phyloP scores from a whole-genome alignment of 2,113 vertebrate species.

The Taxidea taxus region DNA sequence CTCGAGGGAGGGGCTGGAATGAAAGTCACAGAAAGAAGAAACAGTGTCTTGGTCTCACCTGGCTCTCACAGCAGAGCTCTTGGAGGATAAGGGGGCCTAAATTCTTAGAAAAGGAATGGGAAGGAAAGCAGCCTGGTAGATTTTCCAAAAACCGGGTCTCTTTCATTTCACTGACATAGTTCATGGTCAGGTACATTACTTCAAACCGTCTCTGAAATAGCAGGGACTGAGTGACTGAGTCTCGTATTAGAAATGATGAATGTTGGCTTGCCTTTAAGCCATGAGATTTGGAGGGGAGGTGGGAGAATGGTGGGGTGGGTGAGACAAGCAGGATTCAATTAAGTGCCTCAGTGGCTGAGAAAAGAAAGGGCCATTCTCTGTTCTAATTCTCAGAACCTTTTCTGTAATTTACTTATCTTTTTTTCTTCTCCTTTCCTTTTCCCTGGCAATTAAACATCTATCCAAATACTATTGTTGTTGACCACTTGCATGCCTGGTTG shows the following conservation, averaged over 20 bases:
- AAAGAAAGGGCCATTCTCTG: not conserved
- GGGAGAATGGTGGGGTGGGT: not conserved
- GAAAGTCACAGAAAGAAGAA: not conserved
- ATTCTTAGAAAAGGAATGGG: not conserved
- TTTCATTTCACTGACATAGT: not conserved
- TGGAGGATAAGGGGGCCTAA: not conserved
- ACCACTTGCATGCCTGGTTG: conserved; percentile 36
- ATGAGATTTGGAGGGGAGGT: not conserved
- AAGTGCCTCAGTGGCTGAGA: not conserved
- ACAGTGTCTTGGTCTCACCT: not conserved
- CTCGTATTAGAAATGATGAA: not conserved
- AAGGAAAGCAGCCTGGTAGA: not conserved
- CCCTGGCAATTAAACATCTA: not conserved
- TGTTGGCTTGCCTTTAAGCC: conserved; percentile 10
- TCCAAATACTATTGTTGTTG: conserved; percentile 49
- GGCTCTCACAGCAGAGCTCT: not conserved
- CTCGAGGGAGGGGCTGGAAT: not conserved
- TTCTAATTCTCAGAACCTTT: not conserved
- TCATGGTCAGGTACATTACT: not conserved
- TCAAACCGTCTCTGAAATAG: conserved; percentile 25
- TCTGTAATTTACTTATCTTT: not conserved
- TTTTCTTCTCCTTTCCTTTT: not conserved
- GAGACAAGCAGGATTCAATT: conserved; percentile 1
- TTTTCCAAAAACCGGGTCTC: conserved; percentile 25
- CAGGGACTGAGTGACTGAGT: not conserved